Evolutionary conservation across 2,797 vertebrate species (phyloP).

Genomic region (Phyllotis vaccarum): DNA sequence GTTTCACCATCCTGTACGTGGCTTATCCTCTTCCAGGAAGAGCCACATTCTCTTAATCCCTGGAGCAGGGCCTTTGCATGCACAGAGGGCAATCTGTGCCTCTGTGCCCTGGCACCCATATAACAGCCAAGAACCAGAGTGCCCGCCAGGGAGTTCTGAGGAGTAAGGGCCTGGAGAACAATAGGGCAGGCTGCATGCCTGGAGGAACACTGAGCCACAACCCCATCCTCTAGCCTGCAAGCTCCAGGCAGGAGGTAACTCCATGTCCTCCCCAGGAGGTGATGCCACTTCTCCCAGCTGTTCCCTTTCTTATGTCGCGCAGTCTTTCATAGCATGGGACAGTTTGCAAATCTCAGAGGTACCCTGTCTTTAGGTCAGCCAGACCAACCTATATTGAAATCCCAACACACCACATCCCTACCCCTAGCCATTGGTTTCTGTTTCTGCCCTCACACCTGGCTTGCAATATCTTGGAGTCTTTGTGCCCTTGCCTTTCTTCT

Average conservation of each 20-base stretch:
- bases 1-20: neutral
- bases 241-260: neutral
- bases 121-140: neutral
- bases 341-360: neutral
- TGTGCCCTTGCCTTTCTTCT: neutral
- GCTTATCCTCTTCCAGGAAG: conserved; percentile 53
- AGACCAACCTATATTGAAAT: neutral
- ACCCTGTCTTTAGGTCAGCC: neutral
- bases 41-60: neutral
- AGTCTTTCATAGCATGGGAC: neutral
- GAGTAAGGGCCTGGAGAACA: neutral
- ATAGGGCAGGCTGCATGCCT: neutral
- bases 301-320: too few species aligned
- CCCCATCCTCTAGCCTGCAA: too few species aligned
- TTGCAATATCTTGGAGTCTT: neutral
- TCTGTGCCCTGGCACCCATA: neutral
- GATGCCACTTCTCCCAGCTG: too few species aligned
- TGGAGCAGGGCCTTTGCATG: neutral
- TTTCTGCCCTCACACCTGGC: too few species aligned
- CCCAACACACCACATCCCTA: neutral
- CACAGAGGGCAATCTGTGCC: conserved; percentile 60
- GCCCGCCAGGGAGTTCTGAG: neutral
- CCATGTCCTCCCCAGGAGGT: rapidly evolving
- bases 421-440: neutral
- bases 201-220: neutral